Base-by-base conservation (phyloP, 53 echinoderm and acorn worm genomes). In the Patiria pectinifera region DNA sequence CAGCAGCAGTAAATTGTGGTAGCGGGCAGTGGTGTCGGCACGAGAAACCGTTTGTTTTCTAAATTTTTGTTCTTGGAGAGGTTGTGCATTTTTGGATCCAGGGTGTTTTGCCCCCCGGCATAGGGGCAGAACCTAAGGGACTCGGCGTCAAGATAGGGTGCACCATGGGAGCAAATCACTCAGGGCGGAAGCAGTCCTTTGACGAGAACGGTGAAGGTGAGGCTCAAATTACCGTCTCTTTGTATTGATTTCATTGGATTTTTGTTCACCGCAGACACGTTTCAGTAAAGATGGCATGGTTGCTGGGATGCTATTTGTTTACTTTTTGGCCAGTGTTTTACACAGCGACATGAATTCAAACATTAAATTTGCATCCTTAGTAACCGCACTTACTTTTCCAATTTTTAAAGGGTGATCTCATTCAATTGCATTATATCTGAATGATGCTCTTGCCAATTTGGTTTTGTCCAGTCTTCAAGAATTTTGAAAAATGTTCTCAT, bases 141-240 rank as follows among this genome's bases (percentile, higher is more conserved):
- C 45, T 10, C 18, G 85, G 59, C 44, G 63, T 77, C 96, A 96
- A 95, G 82, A 97, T 97, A 96, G 97, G 96, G 87, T 96, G 95
- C 93, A 98, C 96, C 83, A 98, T 98, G 98, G 98, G 98, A 78
- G 94, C 94, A 71, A 96, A 96, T 86, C 98, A 98, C 76, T 98
- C 98, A 83, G 94, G 94, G 78, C 95, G 96, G 45, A 98, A 98
- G 79, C 94, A 95, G 87, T 93, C 96, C 35, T 93, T 98, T 88
- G 98, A 98, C 82, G 93, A 94, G 46, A 96, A 96, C 89, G 98
- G 98, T 4, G 98, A 98, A 59, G 98, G 98, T 98, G 78, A 96
- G 98, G 82, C 59, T 62, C 45, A 74, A 74, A 24, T 23, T 74
- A 23, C 74, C 7, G 4, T 82, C 10, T 82, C 10, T 82, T 58